phyloP scores from a whole-genome alignment of 2,797 vertebrate genomes.

The Hippopotamyrus pictus region DNA sequence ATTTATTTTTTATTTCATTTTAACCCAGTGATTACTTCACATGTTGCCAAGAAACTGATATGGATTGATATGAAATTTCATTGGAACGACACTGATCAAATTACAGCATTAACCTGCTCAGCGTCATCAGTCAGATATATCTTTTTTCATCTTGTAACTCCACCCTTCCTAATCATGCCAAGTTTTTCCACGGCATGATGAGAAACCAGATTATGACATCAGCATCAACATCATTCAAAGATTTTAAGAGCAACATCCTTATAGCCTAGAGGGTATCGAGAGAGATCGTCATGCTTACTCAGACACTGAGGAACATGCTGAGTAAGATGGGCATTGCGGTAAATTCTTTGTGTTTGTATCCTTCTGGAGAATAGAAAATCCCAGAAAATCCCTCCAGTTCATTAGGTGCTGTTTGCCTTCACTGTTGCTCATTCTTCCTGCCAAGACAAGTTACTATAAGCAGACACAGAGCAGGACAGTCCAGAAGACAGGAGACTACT shows the following conservation, averaged over 20 bases:
- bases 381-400: background rate
- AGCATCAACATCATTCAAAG: slow-evolving; percentile 29
- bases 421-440: background rate
- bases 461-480: slow-evolving; percentile 20
- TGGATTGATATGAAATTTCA: background rate
- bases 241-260: background rate
- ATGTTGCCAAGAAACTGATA: background rate
- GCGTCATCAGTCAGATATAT: slow-evolving; percentile 11
- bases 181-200: background rate
- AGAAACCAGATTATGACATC: background rate
- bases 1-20: background rate
- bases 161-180: background rate
- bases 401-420: background rate
- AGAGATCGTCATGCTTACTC: background rate
- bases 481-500: slow-evolving; percentile 42
- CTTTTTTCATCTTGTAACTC: background rate
- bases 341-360: background rate
- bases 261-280: background rate
- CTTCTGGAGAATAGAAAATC: background rate
- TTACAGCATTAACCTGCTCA: background rate
- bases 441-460: background rate
- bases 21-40: slow-evolving; percentile 5
- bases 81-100: background rate
- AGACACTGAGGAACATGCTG: background rate
- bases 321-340: background rate